These are phyloP conservation scores for Eurystomus glaucurus DNA, from an alignment of 2,797 vertebrate species.

Conservation along the genomic window DNA sequence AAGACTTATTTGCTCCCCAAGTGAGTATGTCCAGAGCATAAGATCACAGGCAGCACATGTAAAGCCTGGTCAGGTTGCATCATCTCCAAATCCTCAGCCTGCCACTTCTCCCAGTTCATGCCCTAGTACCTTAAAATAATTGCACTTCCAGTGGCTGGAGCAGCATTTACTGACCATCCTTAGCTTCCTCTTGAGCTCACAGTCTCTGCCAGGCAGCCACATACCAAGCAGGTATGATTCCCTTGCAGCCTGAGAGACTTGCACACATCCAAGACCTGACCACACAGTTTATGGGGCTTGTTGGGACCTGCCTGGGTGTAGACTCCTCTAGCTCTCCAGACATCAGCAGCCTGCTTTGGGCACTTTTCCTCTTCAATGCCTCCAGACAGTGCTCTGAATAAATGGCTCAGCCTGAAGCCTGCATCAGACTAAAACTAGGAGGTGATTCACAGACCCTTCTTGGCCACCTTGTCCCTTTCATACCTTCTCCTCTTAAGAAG, in stretches of 20 bases:
- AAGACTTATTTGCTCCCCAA: slow-evolving; percentile 1
- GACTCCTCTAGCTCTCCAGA: accelerated
- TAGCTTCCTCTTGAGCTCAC: background rate
- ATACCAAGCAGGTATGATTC: background rate
- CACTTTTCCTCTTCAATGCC: background rate
- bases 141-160: background rate
- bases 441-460: background rate
- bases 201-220: background rate
- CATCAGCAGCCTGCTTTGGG: background rate
- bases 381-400: accelerated
- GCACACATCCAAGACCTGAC: background rate
- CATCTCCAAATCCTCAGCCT: background rate
- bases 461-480: background rate
- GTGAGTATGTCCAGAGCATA: background rate
- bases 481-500: background rate
- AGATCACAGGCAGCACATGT: background rate
- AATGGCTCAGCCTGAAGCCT: background rate
- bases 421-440: background rate
- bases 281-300: background rate
- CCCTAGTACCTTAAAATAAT: slow-evolving; percentile 34
- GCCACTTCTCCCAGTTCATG: background rate
- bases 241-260: slow-evolving; percentile 6
- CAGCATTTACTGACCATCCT: background rate
- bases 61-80: slow-evolving; percentile 19
- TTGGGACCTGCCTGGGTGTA: background rate